phyloP scores from a whole-genome alignment of 2,113 vertebrate genomes.

The Phainopepla nitens region DNA sequence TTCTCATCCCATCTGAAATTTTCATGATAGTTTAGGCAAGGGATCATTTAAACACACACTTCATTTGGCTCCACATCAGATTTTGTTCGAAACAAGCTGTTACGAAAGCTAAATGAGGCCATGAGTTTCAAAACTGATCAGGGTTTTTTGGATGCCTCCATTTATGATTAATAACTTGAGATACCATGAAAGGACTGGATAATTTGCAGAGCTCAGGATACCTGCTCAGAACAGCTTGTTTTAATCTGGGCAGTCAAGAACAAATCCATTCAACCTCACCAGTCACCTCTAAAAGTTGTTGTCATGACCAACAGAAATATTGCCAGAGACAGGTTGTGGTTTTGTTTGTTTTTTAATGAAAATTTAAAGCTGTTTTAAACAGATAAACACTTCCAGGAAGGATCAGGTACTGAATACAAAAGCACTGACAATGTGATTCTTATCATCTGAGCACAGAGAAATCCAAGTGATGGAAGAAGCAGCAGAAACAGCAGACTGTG shows the following conservation, averaged over 20 bases:
- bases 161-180: slow-evolving; percentile 53
- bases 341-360: slow-evolving; percentile 9
- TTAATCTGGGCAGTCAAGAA: not conserved
- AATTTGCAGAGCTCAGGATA: not conserved
- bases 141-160: slow-evolving; percentile 37
- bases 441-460: not conserved
- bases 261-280: not conserved
- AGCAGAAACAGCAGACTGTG: not conserved
- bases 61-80: slow-evolving; percentile 49
- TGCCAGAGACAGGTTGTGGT: not conserved
- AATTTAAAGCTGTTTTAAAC: slow-evolving; percentile 27
- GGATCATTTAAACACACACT: slow-evolving; percentile 62
- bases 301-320: not conserved
- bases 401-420: not conserved
- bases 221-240: not conserved
- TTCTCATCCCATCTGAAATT: slow-evolving; percentile 61
- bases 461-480: not conserved
- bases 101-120: slow-evolving; percentile 58
- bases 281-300: slow-evolving; percentile 1
- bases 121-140: slow-evolving; percentile 49
- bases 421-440: not conserved
- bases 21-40: slow-evolving; percentile 57
- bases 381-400: slow-evolving; percentile 23
- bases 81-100: slow-evolving; percentile 59
- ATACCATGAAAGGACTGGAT: not conserved